These are phyloP conservation scores for Pholis gunnellus DNA, from an alignment of 2,113 vertebrate genomes.

Conservation along the genomic window DNA sequence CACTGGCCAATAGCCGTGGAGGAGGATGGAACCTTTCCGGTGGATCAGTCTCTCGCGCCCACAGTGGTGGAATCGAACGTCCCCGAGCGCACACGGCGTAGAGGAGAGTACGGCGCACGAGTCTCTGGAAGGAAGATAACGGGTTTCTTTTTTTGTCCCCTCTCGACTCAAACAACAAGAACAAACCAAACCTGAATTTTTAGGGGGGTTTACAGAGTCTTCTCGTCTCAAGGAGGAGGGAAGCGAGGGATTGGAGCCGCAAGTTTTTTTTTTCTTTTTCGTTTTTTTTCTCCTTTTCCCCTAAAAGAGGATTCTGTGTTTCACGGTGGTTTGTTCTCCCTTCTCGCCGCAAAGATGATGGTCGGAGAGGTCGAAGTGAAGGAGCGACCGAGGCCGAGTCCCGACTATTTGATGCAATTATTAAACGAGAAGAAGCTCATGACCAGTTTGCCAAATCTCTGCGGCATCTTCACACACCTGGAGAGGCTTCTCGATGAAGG, in stretches of 20 bases:
- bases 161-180: constrained; percentile 66
- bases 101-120: constrained; percentile 77
- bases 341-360: constrained; percentile 86
- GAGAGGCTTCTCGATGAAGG: constrained; percentile 89
- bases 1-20: constrained; percentile 72
- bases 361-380: constrained; percentile 90
- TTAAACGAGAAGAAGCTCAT: constrained; percentile 90
- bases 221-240: constrained; percentile 75
- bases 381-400: constrained; percentile 90
- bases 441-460: constrained; percentile 88
- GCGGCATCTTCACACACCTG: constrained; percentile 89
- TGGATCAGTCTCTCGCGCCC: constrained; percentile 73
- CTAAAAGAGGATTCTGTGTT: constrained; percentile 79
- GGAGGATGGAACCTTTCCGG: constrained; percentile 68
- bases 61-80: constrained; percentile 82
- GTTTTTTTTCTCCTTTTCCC: constrained; percentile 55
- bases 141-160: constrained; percentile 69
- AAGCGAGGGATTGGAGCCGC: constrained; percentile 78
- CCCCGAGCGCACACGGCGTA: constrained; percentile 78
- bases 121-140: constrained; percentile 79
- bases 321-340: constrained; percentile 73
- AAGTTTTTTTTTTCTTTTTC: constrained; percentile 77
- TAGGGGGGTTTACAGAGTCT: constrained; percentile 66
- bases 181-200: constrained; percentile 65
- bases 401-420: constrained; percentile 89